A percentile compares a stretch with the other conserved stretches of the same genome.
Conservation (phyloP, 1,140 invertebrate species). For the Drosophila tropicalis region DNA sequence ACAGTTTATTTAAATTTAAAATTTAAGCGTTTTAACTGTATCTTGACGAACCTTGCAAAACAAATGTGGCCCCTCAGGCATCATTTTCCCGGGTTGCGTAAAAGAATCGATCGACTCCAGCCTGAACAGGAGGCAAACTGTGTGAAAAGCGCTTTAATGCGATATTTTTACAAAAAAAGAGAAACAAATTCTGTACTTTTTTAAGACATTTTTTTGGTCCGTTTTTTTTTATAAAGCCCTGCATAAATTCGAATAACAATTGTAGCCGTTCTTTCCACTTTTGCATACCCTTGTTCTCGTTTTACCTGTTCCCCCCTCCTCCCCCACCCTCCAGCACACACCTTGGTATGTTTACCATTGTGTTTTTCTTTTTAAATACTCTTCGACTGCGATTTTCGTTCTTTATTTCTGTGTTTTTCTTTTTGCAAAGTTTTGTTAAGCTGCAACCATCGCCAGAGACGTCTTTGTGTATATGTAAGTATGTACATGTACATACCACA, state of each 20-base stretch:
- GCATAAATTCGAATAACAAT: background rate
- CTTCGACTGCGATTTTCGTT: conserved; percentile 41
- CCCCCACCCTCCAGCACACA: background rate
- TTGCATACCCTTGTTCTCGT: background rate
- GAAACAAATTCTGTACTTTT: background rate
- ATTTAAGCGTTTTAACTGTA: too few relatives aligned
- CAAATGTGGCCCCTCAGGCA: too few relatives aligned
- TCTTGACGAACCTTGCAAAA: too few relatives aligned
- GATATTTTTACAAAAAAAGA: background rate
- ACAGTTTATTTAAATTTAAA: too few relatives aligned
- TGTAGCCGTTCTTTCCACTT: background rate
- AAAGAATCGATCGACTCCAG: background rate
- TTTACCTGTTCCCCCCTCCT: background rate
- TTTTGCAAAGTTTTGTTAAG: conserved; percentile 50
- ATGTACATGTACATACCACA: conserved; percentile 23
- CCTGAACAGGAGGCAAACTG: background rate
- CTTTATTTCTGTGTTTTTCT: conserved; percentile 42
- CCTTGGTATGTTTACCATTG: conserved; percentile 5
- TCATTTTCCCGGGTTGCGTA: too few relatives aligned
- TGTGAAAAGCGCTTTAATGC: conserved; percentile 2
- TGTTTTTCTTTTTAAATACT: conserved; percentile 18
- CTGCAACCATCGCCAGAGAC: conserved; percentile 28
- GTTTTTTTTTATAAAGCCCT: background rate
- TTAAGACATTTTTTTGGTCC: background rate
- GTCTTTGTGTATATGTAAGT: conserved; percentile 22